Evolutionary conservation across 2,888 invertebrate species (phyloP).

Genomic region (Ophraella communa): DNA sequence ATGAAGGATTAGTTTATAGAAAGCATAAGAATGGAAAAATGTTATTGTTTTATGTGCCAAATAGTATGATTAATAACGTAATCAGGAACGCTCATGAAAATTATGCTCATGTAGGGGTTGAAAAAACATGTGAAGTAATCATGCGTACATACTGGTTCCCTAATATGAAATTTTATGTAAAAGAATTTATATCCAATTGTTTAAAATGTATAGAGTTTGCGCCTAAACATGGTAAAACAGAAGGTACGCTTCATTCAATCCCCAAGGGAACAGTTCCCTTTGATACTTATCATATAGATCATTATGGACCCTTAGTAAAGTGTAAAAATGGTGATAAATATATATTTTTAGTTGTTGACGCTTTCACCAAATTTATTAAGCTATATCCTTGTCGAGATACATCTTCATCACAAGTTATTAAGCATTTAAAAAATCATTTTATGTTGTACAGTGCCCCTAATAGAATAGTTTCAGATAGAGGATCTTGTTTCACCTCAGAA

Average conservation of each 20-base stretch:
- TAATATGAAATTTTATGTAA: conserved; percentile 42
- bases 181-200: conserved; percentile 44
- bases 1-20: not conserved
- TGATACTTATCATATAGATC: conserved; percentile 27
- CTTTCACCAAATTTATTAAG: conserved; percentile 46
- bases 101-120: conserved; percentile 47
- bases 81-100: conserved; percentile 40
- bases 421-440: conserved; percentile 26
- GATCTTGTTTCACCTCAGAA: too few relatives aligned
- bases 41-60: not conserved
- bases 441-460: too few relatives aligned
- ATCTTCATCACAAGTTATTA: conserved; percentile 33
- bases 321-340: conserved; percentile 34
- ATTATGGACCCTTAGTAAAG: conserved; percentile 43
- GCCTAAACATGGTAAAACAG: conserved; percentile 37
- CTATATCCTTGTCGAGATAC: conserved; percentile 35
- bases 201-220: conserved; percentile 45
- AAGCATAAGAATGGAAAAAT: not conserved
- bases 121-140: conserved; percentile 45
- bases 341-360: conserved; percentile 45
- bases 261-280: not conserved
- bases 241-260: conserved; percentile 34
- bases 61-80: not conserved
- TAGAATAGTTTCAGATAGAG: too few relatives aligned
- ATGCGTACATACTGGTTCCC: conserved; percentile 50